Evolutionary conservation across 2,797 vertebrate genomes (phyloP).

Genomic region (Clarias platycephalus): DNA sequence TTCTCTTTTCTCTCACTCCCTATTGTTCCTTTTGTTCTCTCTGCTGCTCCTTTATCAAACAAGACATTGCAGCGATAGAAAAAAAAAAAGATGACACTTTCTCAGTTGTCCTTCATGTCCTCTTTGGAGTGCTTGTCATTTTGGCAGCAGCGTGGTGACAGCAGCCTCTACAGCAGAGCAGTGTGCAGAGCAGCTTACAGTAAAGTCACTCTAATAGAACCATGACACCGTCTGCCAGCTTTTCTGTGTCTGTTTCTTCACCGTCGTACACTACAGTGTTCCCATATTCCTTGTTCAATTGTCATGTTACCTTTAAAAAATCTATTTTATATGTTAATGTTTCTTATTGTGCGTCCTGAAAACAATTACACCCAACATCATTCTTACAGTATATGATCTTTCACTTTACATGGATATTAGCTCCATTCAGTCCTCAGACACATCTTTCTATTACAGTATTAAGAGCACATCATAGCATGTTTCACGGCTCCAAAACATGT

Average conservation of each 20-base stretch:
- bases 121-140: conserved; percentile 74
- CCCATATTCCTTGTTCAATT: conserved; percentile 40
- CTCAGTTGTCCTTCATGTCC: conserved; percentile 74
- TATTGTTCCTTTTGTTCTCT: conserved; percentile 78
- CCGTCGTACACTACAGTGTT: conserved; percentile 41
- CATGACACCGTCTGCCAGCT: conserved; percentile 50
- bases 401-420: not conserved
- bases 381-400: conserved; percentile 7
- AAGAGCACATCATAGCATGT: not conserved
- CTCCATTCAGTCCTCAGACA: not conserved
- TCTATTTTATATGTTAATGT: conserved; percentile 2
- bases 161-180: conserved; percentile 56
- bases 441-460: not conserved
- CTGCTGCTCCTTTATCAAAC: conserved; percentile 79
- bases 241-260: conserved; percentile 64
- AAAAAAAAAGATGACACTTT: conserved; percentile 79
- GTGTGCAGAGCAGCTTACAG: conserved; percentile 49
- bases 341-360: not conserved
- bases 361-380: conserved; percentile 15
- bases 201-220: conserved; percentile 58
- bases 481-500: not conserved
- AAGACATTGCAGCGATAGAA: conserved; percentile 68
- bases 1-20: conserved; percentile 58
- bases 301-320: conserved; percentile 43
- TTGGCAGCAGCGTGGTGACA: conserved; percentile 58